A percentile compares a stretch with the other conserved stretches of the same genome.
Conservation (phyloP, 2,113 vertebrate genomes). For the Garra rufa region DNA sequence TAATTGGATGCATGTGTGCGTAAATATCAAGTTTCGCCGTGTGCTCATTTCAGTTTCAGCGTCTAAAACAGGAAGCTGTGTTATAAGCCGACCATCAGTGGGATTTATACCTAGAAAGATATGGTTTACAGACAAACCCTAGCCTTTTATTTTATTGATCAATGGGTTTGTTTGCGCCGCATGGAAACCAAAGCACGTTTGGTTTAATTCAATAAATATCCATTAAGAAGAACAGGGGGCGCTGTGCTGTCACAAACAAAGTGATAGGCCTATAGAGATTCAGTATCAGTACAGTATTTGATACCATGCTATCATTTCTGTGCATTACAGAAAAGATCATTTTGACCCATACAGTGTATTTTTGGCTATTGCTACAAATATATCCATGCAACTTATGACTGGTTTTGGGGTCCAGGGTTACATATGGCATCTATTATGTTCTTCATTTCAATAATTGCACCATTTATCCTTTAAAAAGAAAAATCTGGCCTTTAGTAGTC, state of each 20-base stretch:
- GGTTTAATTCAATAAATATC: conserved; percentile 4
- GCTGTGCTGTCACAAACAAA: conserved; percentile 34
- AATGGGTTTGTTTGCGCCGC: neutral
- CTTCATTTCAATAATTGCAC: conserved; percentile 53
- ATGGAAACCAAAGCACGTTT: neutral
- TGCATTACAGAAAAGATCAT: too few relatives aligned
- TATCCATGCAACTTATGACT: too few relatives aligned
- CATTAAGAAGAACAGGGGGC: conserved; percentile 37
- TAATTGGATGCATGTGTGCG: conserved; percentile 37
- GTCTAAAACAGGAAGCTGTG: neutral
- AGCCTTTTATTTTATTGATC: neutral
- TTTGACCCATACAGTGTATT: too few relatives aligned
- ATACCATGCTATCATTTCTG: neutral
- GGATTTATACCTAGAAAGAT: neutral
- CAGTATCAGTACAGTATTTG: neutral
- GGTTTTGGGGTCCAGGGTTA: too few relatives aligned
- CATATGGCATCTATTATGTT: conserved; percentile 63
- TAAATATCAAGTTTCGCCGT: conserved; percentile 21
- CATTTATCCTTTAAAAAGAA: conserved; percentile 56
- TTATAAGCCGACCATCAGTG: neutral
- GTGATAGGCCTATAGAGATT: neutral
- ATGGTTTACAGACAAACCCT: neutral
- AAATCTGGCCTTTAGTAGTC: neutral
- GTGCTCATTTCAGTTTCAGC: neutral
- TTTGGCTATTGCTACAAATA: too few relatives aligned